Evolutionary conservation across 1,140 invertebrate genomes (phyloP).

Genomic region (Drosophila kohkoa): DNA sequence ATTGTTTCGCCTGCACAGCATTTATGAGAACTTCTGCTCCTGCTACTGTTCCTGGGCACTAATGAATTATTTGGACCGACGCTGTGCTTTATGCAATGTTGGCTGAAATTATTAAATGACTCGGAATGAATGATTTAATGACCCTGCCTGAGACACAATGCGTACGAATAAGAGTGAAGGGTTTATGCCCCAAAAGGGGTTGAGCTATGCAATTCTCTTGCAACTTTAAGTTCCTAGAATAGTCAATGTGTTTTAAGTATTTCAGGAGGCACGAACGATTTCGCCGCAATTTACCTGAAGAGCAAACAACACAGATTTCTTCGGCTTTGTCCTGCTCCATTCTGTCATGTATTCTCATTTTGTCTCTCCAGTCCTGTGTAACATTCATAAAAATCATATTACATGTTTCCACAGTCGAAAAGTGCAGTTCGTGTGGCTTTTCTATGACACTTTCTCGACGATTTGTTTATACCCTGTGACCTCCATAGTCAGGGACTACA

Average conservation of each 20-base stretch:
- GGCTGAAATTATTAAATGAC: slow-evolving; percentile 82
- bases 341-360: not conserved
- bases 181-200: slow-evolving; percentile 61
- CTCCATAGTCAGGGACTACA: too few species aligned
- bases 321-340: slow-evolving; percentile 39
- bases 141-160: slow-evolving; percentile 67
- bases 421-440: slow-evolving; percentile 39
- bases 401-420: slow-evolving; percentile 34
- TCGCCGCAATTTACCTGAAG: slow-evolving; percentile 61
- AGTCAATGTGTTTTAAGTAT: not conserved
- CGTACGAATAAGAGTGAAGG: slow-evolving; percentile 45
- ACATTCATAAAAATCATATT: slow-evolving; percentile 76
- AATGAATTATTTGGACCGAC: slow-evolving; percentile 75
- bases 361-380: slow-evolving; percentile 17
- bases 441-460: not conserved
- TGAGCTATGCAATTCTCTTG: slow-evolving; percentile 23
- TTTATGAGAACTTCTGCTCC: slow-evolving; percentile 61
- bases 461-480: not conserved
- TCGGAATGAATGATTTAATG: slow-evolving; percentile 84
- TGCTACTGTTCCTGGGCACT: slow-evolving; percentile 29
- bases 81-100: slow-evolving; percentile 25
- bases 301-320: slow-evolving; percentile 75
- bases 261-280: slow-evolving; percentile 65
- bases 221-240: slow-evolving; percentile 14
- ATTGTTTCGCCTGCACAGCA: slow-evolving; percentile 64